Conservation (phyloP, 2,797 vertebrate species). For the Poeciliopsis paucimaculata region DNA sequence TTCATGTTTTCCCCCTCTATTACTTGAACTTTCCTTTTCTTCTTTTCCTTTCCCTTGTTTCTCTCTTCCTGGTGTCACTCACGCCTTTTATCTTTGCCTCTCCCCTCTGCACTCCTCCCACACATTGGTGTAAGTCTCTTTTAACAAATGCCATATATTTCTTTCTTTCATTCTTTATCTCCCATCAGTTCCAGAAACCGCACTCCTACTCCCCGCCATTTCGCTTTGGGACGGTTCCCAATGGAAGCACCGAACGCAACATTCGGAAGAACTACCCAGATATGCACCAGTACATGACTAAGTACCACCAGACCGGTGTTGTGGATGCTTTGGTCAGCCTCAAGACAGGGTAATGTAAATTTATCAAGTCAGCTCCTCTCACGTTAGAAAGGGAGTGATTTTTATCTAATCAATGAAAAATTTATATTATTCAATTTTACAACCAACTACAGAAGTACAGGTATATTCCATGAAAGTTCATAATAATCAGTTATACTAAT, state of each 20-base stretch:
- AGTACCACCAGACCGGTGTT: constrained; percentile 94
- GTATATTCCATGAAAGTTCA: background rate
- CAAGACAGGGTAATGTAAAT: constrained; percentile 89
- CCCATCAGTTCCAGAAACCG: constrained; percentile 90
- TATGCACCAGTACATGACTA: constrained; percentile 99
- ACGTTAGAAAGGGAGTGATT: constrained; percentile 5
- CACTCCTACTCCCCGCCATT: constrained; percentile 96
- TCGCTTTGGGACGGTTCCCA: constrained; percentile 97
- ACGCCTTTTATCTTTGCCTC: constrained; percentile 4
- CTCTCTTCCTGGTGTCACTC: constrained; percentile 23
- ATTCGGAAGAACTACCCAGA: constrained; percentile 98
- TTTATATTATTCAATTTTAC: background rate
- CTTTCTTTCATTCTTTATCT: constrained; percentile 12
- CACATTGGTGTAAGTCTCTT: constrained; percentile 9
- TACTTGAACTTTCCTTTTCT: background rate
- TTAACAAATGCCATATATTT: constrained; percentile 24
- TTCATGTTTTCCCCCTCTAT: constrained; percentile 23
- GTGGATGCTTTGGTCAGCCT: constrained; percentile 92
- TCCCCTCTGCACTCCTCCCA: constrained; percentile 10
- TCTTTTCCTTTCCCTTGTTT: background rate
- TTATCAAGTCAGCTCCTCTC: constrained; percentile 34
- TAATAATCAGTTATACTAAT: background rate
- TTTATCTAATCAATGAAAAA: background rate
- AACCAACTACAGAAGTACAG: background rate
- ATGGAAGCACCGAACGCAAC: constrained; percentile 97